Evolutionary conservation across 1,140 invertebrate genomes (phyloP), one percentile per base, ranked within the genome.

Genomic region (Drosophila lini): DNA sequence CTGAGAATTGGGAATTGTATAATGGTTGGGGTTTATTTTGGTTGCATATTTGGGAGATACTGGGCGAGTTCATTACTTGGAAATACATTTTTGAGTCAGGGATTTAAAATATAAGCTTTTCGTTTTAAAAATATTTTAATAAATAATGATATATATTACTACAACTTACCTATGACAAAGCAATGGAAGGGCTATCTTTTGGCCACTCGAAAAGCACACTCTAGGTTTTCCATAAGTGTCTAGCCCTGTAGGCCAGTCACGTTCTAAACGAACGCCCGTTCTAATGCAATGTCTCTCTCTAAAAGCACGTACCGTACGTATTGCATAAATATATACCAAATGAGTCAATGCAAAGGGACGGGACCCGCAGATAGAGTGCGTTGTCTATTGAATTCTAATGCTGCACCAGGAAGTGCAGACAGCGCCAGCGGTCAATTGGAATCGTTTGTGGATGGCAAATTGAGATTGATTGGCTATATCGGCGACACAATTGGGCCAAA

Each of bases 331-430:
- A 61, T 38, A 74, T 52, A 36, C 61, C 47, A 57, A 62, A 62
- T 80, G 60, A 53, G 31, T 67, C 31, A 68, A 67, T 55, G 47
- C 48, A 40, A 28, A 74, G 45, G 15, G 45, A 25, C 45, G 70
- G 65, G 56, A 70, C 64, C 67, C 15, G 47, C 65, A 42, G 61
- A 65, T 22, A 36, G 7, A 70, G 67, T 71, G 41, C 59, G 25
- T 45, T 62, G 67, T 68, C 84, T 78, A 89, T 71, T 88, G 84
- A 78, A 89, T 88, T 88, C 80, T 80, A 88, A 88, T 89, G 65
- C 36, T 74, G 58, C 74, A 89, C 84, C 83, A 88, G 84, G 83
- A 88, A 88, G 84, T 88, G 80, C 84, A 84, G 44, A 62, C 57
- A 52, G 53, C 48, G 34, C 65, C 62, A 36, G 56, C 71, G 67